These are phyloP conservation scores for Rhaphigaster nebulosa DNA, from an alignment of 2,888 invertebrate species.

Conservation along the genomic window DNA sequence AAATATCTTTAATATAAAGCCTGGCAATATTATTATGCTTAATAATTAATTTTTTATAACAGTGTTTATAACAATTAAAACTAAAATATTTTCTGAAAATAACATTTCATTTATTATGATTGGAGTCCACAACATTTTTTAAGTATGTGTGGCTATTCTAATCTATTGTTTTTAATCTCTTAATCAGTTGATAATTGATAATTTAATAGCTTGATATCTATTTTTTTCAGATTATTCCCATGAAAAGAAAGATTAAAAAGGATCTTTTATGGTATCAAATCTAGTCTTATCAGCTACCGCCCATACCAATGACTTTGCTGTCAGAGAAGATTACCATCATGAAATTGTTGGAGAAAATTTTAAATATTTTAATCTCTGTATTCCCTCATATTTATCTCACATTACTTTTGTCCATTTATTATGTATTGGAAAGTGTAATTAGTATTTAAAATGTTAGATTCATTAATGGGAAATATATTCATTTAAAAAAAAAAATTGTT, in stretches of 20 bases:
- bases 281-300: slow-evolving; percentile 5
- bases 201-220: too few relatives aligned
- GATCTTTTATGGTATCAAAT: background rate
- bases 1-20: background rate
- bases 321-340: background rate
- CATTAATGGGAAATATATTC: background rate
- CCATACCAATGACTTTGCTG: background rate
- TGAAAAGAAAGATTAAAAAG: slow-evolving; percentile 71
- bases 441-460: background rate
- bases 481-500: background rate
- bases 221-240: slow-evolving; percentile 71
- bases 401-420: background rate
- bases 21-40: too few relatives aligned
- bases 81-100: too few relatives aligned
- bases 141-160: too few relatives aligned
- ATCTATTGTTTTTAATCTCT: too few relatives aligned
- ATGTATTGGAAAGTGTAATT: background rate
- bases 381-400: slow-evolving; percentile 4
- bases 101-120: too few relatives aligned
- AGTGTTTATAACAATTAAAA: too few relatives aligned
- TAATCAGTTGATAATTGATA: too few relatives aligned
- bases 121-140: too few relatives aligned
- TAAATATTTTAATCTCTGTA: background rate
- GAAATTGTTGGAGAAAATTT: background rate
- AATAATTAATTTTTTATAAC: too few relatives aligned